Conservation (phyloP, 2,113 vertebrate species). For the Tenebrosternarchus preto region DNA sequence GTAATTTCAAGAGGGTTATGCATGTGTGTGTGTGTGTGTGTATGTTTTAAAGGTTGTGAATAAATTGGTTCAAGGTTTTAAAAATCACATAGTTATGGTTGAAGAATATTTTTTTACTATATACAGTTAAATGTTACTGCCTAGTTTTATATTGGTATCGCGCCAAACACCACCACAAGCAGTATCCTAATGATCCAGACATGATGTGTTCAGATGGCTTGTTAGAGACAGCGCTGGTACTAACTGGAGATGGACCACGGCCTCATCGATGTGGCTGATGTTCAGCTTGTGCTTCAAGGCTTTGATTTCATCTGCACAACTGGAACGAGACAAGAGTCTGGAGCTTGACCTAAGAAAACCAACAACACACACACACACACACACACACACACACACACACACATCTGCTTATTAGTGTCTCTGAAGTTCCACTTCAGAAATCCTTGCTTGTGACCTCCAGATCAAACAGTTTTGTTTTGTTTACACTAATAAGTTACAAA, state of each 20-base stretch:
- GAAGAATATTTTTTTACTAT: not conserved
- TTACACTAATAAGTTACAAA: too few species aligned
- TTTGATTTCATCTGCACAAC: conserved; percentile 66
- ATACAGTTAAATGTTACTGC: too few species aligned
- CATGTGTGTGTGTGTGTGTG: not conserved
- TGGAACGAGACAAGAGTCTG: conserved; percentile 55
- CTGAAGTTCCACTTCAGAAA: too few species aligned
- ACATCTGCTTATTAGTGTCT: too few species aligned
- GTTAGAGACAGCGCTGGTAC: conserved; percentile 9
- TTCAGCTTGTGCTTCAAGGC: conserved; percentile 77
- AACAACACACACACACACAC: too few species aligned
- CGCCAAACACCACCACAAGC: not conserved
- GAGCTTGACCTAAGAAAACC: conserved; percentile 56
- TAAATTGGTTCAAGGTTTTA: not conserved
- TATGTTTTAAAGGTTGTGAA: not conserved
- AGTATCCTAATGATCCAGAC: not conserved
- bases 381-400: too few species aligned
- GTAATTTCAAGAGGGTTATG: not conserved
- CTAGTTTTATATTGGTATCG: too few species aligned
- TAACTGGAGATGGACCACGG: conserved; percentile 78
- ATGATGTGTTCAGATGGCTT: not conserved
- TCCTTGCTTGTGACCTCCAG: too few species aligned
- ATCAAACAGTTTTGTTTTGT: too few species aligned
- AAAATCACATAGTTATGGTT: not conserved
- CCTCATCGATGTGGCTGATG: conserved; percentile 73